Evolutionary conservation across 2,888 invertebrate species (phyloP), one percentile per base, ranked within the genome.

Genomic region (Pinctada fucata): DNA sequence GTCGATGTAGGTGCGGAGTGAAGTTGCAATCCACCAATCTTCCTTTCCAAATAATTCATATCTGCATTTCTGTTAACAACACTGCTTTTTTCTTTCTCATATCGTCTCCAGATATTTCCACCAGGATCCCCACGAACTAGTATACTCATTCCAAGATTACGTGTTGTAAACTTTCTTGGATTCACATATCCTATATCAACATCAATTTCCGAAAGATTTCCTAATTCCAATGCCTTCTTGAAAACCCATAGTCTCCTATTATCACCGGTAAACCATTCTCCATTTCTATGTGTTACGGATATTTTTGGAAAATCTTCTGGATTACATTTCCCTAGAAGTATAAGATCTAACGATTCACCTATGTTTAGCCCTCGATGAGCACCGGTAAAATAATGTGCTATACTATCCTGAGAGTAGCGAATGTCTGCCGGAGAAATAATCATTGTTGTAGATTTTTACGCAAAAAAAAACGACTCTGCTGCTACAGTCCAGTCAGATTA

Each of bases 201-300:
- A 6, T 48, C 13, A 49, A 70, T 70, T 10, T 13, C 2, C 49
- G 48, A 8, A 49, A 70, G 48, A 0, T 50, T 70, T 6, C 70
- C 70, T 8, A 70, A 16, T 50, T 70, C 50, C 10, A 49, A 48
- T 10, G 70, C 70, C 50, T 49, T 48, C 2, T 50, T 48, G 70
- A 70, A 70, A 6, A 70, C 70, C 70, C 70, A 70, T 8, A 70
- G 70, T 49, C 70, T 16, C n/a, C 70, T 16, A 50, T 70, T 70
- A 50, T 70, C 70, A 13, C 70, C 70, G 16, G 70, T 49, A n/a
- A 50, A 70, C 48, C 48, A 48, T 13, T 49, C 6, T 3, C 50
- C 70, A n/a, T 70, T 70, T 10, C 50, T 48, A 8, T 3, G 10
- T 0, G 70, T 70, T 2, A 70, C 49, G 0, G 70, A 16, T 31